Evolutionary conservation across 2,797 vertebrate species (phyloP).

Genomic region (Siniperca scherzeri): DNA sequence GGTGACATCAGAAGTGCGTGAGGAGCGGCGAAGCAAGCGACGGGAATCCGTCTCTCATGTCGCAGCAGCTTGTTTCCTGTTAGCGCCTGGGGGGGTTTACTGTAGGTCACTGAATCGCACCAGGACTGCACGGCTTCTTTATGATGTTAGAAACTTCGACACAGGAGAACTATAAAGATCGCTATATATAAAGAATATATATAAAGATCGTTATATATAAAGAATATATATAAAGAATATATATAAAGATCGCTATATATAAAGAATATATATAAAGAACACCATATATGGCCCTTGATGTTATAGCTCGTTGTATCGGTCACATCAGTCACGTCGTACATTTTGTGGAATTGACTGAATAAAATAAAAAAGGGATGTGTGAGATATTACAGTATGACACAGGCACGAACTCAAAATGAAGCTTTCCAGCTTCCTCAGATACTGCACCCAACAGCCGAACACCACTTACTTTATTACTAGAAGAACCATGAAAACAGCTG

Average conservation of each 20-base stretch:
- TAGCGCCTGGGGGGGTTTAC: background rate
- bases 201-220: background rate
- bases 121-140: background rate
- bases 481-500: background rate
- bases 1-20: too few relatives aligned
- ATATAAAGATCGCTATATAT: background rate
- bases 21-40: too few relatives aligned
- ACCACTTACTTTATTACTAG: too few relatives aligned
- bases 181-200: too few relatives aligned
- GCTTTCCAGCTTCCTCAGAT: background rate
- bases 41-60: too few relatives aligned
- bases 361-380: too few relatives aligned
- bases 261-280: background rate
- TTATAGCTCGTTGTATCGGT: background rate
- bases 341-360: too few relatives aligned
- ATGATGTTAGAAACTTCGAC: background rate
- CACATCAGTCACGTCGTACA: background rate
- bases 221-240: background rate
- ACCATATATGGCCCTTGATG: background rate
- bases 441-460: background rate
- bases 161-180: background rate
- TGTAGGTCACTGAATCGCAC: too few relatives aligned
- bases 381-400: background rate
- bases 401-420: background rate
- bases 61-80: too few relatives aligned